Evolutionary conservation across 2,113 vertebrate genomes (phyloP), one percentile per base, ranked within the genome.

Genomic region (Arvicanthis niloticus): DNA sequence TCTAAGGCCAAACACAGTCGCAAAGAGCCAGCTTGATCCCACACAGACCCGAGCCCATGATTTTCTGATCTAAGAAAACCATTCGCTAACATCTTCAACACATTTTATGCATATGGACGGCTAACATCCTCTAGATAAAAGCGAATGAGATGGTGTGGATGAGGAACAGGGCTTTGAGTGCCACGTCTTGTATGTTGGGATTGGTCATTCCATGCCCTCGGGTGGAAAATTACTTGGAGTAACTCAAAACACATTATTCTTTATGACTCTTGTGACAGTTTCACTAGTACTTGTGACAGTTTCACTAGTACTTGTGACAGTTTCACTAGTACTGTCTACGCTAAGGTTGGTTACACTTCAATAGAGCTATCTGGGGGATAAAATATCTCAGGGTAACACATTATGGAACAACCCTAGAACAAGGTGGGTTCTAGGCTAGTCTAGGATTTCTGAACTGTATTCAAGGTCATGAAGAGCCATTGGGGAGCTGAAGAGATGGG

Each of bases 1-100:
- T 67, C n/a, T 58, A 91, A 89, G 70, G 76, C 84, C 56, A 37
- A 34, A 80, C 26, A 70, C n/a, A 45, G 21, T 48, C 53, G 34
- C 75, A 87, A 89, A 95, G 51, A 88, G 67, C 40, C 62, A 45
- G 16, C 37, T 29, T 92, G 76, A 95, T 24, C 48, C n/a, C 40
- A 24, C 22, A 19, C 56, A 80, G 22, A 68, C 60, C 29, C n/a
- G 16, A 75, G 65, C 53, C 42, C 48, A 26, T 4, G 19, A 48
- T 42, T 89, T 87, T 92, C 62, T 37, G 48, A 76, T 77, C 51
- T 75, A 76, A 92, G 45, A 94, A 84, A 88, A 75, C 72, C 53
- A 75, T 34, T 76, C 78, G 51, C 67, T 89, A 82, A 89, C 29
- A 76, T 78, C 85, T 88, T 91, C 75, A 75, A 76, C n/a, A 75